Percentiles rank a stretch among this genome's conserved stretches.
These are phyloP conservation scores for Pteropus alecto DNA, from an alignment of 2,113 vertebrate species.

Conservation along the genomic window DNA sequence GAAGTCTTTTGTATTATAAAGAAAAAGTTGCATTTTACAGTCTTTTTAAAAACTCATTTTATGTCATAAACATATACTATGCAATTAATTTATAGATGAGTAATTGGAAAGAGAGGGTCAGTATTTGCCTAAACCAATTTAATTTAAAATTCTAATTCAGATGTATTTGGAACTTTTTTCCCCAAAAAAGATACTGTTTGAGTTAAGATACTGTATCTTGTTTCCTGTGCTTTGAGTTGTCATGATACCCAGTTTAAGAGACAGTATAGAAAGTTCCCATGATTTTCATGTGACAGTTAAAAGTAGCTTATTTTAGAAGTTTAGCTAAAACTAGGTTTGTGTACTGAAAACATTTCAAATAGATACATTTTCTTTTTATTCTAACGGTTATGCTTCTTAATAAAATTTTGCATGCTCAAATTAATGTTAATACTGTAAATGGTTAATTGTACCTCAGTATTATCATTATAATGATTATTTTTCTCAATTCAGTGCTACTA, in stretches of 20 bases:
- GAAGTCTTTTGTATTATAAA: slow-evolving; percentile 7
- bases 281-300: not conserved
- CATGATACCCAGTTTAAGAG: not conserved
- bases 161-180: not conserved
- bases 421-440: not conserved
- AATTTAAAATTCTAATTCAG: not conserved
- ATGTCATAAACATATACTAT: not conserved
- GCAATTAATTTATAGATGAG: not conserved
- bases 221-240: not conserved
- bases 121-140: not conserved
- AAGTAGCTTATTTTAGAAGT: not conserved
- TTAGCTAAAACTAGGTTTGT: slow-evolving; percentile 25
- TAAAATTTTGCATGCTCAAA: not conserved
- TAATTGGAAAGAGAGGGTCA: not conserved
- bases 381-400: not conserved
- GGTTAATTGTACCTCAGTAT: not conserved
- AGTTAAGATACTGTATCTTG: not conserved
- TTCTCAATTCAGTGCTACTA: slow-evolving; percentile 8
- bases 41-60: not conserved
- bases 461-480: not conserved
- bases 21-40: not conserved
- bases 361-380: not conserved
- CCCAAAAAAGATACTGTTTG: not conserved
- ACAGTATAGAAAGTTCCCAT: not conserved
- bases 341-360: slow-evolving; percentile 13